Evolutionary conservation across 2,888 invertebrate genomes (phyloP), one percentile per base, ranked within the genome.

Genomic region (Apeira syringaria): DNA sequence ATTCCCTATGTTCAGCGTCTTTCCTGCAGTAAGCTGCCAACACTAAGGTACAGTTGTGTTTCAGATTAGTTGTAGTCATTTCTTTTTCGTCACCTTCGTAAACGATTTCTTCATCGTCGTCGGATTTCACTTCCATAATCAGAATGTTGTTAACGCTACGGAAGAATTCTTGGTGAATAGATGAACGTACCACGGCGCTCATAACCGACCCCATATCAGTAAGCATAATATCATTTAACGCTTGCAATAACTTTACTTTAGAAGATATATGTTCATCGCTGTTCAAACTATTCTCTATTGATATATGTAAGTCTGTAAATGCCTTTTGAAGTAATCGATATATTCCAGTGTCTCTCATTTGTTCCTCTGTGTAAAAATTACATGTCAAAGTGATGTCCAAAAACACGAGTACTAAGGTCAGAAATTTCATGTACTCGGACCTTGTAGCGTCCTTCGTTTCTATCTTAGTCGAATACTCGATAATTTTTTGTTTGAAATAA

Each of bases 1-100:
- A 85, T 6, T 74, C 68, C 24, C 79, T 73, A 45, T 76, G 81
- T 26, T 65, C 64, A 2, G 66, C 67, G 3, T 56, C 47, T 37
- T 68, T 68, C 36, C 68, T 73, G 50, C 87, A 86, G 54, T 82
- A 89, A 2, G 80, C 75, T 3, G 85, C 79, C 6, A 90, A 59
- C 5, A 81, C 52, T 34, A 68, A 65, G 3, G 84, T 64, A 43
- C 80, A 76, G 31, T 74, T 68, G 35, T 77, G 74, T 58, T 79
- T 87, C 15, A 86, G 55, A 22, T 69, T 64, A 6, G 66, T 61
- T 9, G 60, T 50, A 40, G 68, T 74, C 38, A 73, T 63, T 46
- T 84, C 79, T 2, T 67, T 61, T 17, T 85, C 82, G 26, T 79
- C 79, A n/a, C 64, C 73, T 45, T 70, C 74, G 17, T 64, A 69